Evolutionary conservation across 2,113 vertebrate genomes (phyloP).

Genomic region (Heterotis niloticus): DNA sequence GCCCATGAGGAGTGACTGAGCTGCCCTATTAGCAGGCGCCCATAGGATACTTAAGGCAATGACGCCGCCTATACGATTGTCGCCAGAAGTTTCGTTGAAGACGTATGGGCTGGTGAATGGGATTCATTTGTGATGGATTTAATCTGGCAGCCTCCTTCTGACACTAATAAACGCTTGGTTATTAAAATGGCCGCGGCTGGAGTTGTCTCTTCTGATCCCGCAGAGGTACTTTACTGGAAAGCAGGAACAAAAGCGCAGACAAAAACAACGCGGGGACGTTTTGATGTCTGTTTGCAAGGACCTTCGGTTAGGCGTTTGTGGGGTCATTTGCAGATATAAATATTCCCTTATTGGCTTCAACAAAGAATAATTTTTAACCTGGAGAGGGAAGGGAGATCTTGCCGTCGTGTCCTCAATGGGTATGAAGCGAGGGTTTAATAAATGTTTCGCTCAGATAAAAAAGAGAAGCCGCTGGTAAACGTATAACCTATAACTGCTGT

Average conservation of each 20-base stretch:
- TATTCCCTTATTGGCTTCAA: slow-evolving; percentile 15
- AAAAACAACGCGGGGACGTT: slow-evolving; percentile 8
- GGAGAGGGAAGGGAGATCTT: background rate
- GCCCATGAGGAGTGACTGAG: background rate
- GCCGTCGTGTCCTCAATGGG: background rate
- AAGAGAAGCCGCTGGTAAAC: too few relatives aligned
- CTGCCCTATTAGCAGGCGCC: background rate
- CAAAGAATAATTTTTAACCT: slow-evolving; percentile 7
- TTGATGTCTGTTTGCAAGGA: slow-evolving; percentile 20
- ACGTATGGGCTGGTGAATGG: background rate
- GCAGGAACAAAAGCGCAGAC: background rate
- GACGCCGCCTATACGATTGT: background rate
- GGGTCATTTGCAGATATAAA: slow-evolving; percentile 17
- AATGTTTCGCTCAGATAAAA: background rate
- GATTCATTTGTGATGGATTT: slow-evolving; percentile 5
- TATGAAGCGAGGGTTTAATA: slow-evolving; percentile 1
- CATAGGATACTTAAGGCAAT: background rate
- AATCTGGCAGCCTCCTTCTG: background rate
- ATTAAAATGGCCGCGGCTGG: slow-evolving; percentile 6
- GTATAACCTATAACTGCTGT: too few relatives aligned
- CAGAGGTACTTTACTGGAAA: background rate
- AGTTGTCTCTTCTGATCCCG: slow-evolving; percentile 11
- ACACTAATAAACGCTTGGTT: slow-evolving; percentile 15
- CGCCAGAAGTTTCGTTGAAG: background rate
- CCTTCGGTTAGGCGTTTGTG: slow-evolving; percentile 2